Conservation (phyloP, 2,113 vertebrate genomes). For the Tamias sibiricus region DNA sequence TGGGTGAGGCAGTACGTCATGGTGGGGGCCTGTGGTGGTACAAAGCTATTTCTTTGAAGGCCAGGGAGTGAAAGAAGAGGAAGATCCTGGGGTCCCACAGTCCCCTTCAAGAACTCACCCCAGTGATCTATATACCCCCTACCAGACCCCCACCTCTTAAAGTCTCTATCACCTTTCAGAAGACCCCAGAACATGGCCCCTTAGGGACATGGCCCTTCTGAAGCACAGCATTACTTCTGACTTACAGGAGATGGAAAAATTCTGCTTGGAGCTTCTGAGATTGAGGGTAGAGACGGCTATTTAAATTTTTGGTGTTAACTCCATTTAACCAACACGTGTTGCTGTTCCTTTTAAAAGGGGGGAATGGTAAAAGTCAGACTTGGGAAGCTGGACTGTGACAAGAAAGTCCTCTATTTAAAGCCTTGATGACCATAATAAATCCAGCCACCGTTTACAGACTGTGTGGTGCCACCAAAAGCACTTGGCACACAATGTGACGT, state of each 20-base stretch:
- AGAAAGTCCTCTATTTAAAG: neutral
- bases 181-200: neutral
- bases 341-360: neutral
- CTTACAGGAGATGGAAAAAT: neutral
- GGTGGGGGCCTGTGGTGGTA: too few relatives aligned
- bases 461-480: accelerated
- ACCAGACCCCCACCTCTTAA: neutral
- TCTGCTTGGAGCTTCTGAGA: neutral
- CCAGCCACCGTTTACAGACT: neutral
- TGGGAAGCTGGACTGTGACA: neutral
- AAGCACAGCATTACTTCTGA: neutral
- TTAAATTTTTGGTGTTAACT: neutral
- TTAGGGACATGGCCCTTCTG: too few relatives aligned
- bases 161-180: neutral
- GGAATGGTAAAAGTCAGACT: neutral
- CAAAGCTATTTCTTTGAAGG: neutral
- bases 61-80: neutral
- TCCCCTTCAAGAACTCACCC: neutral
- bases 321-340: neutral
- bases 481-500: too few relatives aligned
- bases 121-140: too few relatives aligned
- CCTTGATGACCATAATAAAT: neutral
- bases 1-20: accelerated
- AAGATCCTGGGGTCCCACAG: too few relatives aligned
- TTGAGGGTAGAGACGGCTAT: too few relatives aligned